Percentiles rank a stretch among this genome's conserved stretches.
These are phyloP conservation scores for Galaxea fascicularis DNA, from an alignment of 92 coral and sea anemone genomes.

Conservation along the genomic window DNA sequence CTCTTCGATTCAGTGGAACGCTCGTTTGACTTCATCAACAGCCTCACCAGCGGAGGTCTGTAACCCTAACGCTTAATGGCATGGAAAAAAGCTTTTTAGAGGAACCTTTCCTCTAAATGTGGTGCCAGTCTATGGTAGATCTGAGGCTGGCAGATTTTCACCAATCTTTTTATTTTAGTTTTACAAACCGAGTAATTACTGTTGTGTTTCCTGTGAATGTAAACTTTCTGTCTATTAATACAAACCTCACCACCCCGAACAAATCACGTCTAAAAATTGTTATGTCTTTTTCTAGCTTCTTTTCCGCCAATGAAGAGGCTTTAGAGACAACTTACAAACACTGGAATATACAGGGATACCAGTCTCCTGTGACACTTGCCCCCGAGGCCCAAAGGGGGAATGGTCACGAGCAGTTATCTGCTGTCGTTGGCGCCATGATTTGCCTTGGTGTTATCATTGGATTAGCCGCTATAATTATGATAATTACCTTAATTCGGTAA, in stretches of 20 bases:
- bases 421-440: constrained; percentile 77
- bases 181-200: too few relatives aligned
- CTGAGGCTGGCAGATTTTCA: too few relatives aligned
- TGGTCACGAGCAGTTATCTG: constrained; percentile 58
- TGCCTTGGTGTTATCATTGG: constrained; percentile 78
- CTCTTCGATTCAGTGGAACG: too few relatives aligned
- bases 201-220: too few relatives aligned
- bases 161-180: too few relatives aligned
- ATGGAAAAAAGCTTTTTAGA: too few relatives aligned
- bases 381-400: constrained; percentile 29
- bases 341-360: constrained; percentile 41
- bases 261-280: neutral
- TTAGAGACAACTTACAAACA: constrained; percentile 27
- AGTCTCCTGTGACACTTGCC: neutral
- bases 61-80: too few relatives aligned
- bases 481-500: constrained; percentile 74
- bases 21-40: too few relatives aligned
- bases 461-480: constrained; percentile 74
- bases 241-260: neutral
- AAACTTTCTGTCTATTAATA: too few relatives aligned
- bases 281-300: neutral
- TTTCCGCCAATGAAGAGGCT: constrained; percentile 5
- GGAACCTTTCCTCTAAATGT: too few relatives aligned
- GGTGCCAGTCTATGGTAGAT: too few relatives aligned
- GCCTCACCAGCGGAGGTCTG: too few relatives aligned